These are phyloP conservation scores for Oxycera nigricornis DNA, from an alignment of 2,888 invertebrate species.

Conservation along the genomic window DNA sequence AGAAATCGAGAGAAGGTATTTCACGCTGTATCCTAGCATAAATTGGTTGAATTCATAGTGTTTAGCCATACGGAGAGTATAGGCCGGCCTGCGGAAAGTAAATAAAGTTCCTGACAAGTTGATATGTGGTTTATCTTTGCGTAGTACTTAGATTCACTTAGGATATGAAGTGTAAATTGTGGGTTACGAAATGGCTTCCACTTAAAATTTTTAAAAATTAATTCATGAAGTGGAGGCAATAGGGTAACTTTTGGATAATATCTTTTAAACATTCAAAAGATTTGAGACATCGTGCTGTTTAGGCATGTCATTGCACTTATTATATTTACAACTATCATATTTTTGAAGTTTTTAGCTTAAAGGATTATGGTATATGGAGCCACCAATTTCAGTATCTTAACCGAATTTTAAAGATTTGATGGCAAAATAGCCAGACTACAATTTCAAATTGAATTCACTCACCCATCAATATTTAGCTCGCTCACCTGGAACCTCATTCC, in stretches of 20 bases:
- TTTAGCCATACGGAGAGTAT: not conserved
- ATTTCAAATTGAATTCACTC: not conserved
- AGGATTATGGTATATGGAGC: too few species aligned
- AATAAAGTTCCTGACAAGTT: not conserved
- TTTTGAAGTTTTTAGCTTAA: too few species aligned
- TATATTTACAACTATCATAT: too few species aligned
- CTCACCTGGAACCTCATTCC: not conserved
- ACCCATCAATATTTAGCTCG: not conserved
- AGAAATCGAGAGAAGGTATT: not conserved
- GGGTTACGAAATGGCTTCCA: not conserved
- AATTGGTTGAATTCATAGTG: not conserved
- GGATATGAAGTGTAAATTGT: not conserved
- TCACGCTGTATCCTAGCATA: not conserved
- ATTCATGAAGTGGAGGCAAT: too few species aligned
- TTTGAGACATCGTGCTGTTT: not conserved
- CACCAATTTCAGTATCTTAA: too few species aligned
- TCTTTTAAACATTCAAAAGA: not conserved
- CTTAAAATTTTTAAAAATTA: too few species aligned
- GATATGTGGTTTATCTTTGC: not conserved
- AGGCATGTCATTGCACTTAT: too few species aligned
- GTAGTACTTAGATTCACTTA: not conserved
- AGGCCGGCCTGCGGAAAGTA: not conserved
- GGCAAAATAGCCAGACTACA: not conserved
- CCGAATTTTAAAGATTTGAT: not conserved
- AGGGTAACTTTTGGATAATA: not conserved